These are phyloP conservation scores for Sorex araneus DNA, from an alignment of 2,113 vertebrate species.

Conservation along the genomic window DNA sequence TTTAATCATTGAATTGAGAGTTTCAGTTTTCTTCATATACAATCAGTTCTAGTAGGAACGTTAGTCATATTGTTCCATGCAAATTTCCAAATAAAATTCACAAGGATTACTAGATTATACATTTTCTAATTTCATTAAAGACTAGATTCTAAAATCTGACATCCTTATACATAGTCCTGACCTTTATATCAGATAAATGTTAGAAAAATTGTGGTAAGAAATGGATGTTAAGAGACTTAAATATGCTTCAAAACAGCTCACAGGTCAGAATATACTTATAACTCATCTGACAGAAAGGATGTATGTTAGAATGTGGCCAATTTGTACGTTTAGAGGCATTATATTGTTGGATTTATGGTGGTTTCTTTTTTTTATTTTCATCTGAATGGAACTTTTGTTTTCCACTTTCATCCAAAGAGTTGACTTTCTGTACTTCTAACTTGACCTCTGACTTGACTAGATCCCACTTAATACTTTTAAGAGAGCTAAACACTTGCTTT, in stretches of 20 bases:
- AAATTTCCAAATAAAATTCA: neutral
- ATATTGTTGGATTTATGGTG: neutral
- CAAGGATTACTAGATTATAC: neutral
- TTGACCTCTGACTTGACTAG: neutral
- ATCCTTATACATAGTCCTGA: neutral
- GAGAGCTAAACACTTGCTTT: neutral
- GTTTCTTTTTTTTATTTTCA: neutral
- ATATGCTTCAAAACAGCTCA: neutral
- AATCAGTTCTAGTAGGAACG: neutral
- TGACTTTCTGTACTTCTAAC: neutral
- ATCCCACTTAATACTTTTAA: neutral
- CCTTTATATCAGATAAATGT: neutral
- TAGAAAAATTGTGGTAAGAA: neutral
- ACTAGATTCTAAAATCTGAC: neutral
- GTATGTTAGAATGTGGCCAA: neutral
- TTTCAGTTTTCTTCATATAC: neutral
- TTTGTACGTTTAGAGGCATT: neutral
- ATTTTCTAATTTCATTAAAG: neutral
- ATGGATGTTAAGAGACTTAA: rapidly evolving
- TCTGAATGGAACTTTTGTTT: neutral
- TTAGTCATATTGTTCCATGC: neutral
- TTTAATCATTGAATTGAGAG: neutral
- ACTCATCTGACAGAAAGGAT: neutral
- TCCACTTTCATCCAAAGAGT: neutral
- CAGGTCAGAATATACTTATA: neutral